Percentiles rank a stretch among this genome's conserved stretches.
These are phyloP conservation scores for Vanessa cardui DNA, from an alignment of 2,888 invertebrate genomes.

Conservation along the genomic window DNA sequence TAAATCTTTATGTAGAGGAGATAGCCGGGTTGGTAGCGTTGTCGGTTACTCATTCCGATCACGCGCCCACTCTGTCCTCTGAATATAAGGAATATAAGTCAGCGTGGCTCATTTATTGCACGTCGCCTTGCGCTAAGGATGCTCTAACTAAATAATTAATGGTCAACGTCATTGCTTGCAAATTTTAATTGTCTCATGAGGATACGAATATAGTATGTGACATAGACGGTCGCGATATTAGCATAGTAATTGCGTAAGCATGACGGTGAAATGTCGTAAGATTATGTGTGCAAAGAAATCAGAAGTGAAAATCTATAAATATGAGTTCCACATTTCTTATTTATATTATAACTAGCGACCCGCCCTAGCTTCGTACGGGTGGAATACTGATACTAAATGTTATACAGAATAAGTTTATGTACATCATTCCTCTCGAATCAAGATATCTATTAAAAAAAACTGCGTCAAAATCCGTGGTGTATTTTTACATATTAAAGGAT, in stretches of 20 bases:
- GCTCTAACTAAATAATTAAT: slow-evolving; percentile 77
- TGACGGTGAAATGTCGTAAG: slow-evolving; percentile 13
- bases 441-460: too few species aligned
- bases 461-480: too few species aligned
- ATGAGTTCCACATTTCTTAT: too few species aligned
- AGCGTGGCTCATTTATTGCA: slow-evolving; percentile 75
- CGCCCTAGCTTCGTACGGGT: too few species aligned
- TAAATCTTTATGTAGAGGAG: slow-evolving; percentile 81
- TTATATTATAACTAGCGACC: too few species aligned
- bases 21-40: slow-evolving; percentile 54
- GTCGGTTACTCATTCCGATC: slow-evolving; percentile 69
- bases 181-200: slow-evolving; percentile 64
- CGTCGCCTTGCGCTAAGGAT: slow-evolving; percentile 64
- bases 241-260: slow-evolving; percentile 8
- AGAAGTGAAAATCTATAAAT: too few species aligned
- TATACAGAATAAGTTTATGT: too few species aligned
- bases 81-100: slow-evolving; percentile 77
- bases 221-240: slow-evolving; percentile 18
- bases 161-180: slow-evolving; percentile 60
- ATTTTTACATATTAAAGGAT: too few species aligned
- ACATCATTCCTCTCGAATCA: too few species aligned
- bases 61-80: slow-evolving; percentile 76
- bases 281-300: too few species aligned
- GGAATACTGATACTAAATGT: too few species aligned
- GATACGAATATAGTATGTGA: slow-evolving; percentile 24